Evolutionary conservation across 2,113 vertebrate genomes (phyloP), one percentile per base, ranked within the genome.

Genomic region (Heliornis fulica): DNA sequence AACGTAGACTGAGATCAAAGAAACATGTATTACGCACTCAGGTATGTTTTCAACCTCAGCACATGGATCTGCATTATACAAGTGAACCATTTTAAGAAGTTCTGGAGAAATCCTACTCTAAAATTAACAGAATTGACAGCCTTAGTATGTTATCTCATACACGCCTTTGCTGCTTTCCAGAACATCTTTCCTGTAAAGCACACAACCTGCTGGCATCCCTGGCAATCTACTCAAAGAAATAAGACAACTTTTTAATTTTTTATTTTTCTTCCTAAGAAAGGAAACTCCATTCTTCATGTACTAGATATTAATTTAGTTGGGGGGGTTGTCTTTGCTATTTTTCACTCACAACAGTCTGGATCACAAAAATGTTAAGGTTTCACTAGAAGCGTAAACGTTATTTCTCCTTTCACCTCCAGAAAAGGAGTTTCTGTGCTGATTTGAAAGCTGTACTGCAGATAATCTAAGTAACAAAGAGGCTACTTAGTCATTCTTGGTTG

Each of bases 11-110:
- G 50, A 1, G 0, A 77, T 51, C 17, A 15, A 74, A 57, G 71
- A 59, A 59, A 59, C 2, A 13, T 0, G 0, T 29, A 38, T 51
- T 48, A 46, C 2, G 29, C 46, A n/a, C 40, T 60, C 28, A 23
- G 28, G 23, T 54, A 25, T 23, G 8, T 66, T 63, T 90, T 81
- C 80, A 78, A 28, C 31, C 48, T 83, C 41, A 70, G 8, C 26
- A 45, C 1, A 59, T 11, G 31, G 13, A 95, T 46, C 15, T 43
- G 21, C 20, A 15, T 38, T 36, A 43, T 8, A 38, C 14, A 71
- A 82, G 22, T 66, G 50, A 92, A 60, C 13, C 15, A 16, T 34
- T 85, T 65, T 15, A 83, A 59, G 28, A 65, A 61, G 19, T 38
- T 92, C n/a, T 85, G 32, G n/a, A 94, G 16, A 66, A 84, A 50